Evolutionary conservation across 1,140 invertebrate species (phyloP).

Genomic region (Drosophila suzukii): DNA sequence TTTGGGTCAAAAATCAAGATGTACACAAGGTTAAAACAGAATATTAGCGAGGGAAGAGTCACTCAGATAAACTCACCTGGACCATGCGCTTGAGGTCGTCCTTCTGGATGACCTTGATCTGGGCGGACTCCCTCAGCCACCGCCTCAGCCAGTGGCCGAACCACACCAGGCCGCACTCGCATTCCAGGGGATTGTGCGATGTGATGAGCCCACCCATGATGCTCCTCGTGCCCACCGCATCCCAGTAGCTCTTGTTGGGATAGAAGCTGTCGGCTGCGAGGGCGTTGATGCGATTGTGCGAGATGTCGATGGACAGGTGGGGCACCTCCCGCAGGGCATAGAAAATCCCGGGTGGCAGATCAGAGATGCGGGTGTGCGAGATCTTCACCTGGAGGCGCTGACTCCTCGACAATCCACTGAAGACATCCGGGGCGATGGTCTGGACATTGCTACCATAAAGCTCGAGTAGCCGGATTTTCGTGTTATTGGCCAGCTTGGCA

Average conservation of each 20-base stretch:
- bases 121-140: slow-evolving; percentile 90
- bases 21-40: slow-evolving; percentile 26
- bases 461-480: slow-evolving; percentile 91
- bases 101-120: slow-evolving; percentile 85
- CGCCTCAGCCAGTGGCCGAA: slow-evolving; percentile 93
- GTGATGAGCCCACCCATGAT: slow-evolving; percentile 91
- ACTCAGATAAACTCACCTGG: slow-evolving; percentile 59
- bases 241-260: slow-evolving; percentile 92
- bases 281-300: slow-evolving; percentile 91
- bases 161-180: slow-evolving; percentile 95
- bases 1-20: slow-evolving; percentile 60
- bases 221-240: slow-evolving; percentile 89
- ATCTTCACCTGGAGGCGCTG: slow-evolving; percentile 91
- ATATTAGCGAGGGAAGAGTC: not conserved
- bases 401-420: slow-evolving; percentile 87
- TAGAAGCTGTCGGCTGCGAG: slow-evolving; percentile 93
- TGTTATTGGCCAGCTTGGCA: slow-evolving; percentile 88
- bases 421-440: slow-evolving; percentile 89
- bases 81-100: slow-evolving; percentile 83
- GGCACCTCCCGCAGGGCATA: slow-evolving; percentile 90
- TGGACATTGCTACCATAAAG: slow-evolving; percentile 90
- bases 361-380: slow-evolving; percentile 89
- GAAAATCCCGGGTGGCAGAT: slow-evolving; percentile 91
- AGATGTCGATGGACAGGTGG: slow-evolving; percentile 92
- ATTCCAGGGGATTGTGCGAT: slow-evolving; percentile 92